phyloP scores from a whole-genome alignment of 1,140 invertebrate genomes.

The Drosophila orosa region DNA sequence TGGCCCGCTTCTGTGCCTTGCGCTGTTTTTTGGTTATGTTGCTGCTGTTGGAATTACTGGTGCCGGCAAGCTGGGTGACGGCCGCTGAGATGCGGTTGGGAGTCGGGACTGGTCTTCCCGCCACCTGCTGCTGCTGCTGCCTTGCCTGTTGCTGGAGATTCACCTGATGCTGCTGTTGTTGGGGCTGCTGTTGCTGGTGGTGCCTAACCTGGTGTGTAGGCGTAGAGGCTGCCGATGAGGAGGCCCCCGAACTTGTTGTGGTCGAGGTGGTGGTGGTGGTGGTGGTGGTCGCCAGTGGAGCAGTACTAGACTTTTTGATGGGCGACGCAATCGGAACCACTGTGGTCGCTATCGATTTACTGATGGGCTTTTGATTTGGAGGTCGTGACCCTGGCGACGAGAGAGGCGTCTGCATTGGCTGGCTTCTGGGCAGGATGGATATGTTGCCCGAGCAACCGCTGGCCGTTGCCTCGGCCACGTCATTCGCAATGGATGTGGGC shows the following conservation, averaged over 20 bases:
- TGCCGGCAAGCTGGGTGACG: constrained; percentile 31
- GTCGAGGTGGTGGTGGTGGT: constrained; percentile 34
- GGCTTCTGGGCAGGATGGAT: constrained; percentile 50
- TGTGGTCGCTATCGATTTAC: constrained; percentile 42
- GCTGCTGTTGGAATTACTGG: constrained; percentile 20
- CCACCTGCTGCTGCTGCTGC: constrained; percentile 11
- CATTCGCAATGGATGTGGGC: constrained; percentile 69
- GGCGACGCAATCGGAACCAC: constrained; percentile 19
- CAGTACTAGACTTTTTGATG: constrained; percentile 5
- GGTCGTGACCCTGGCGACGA: constrained; percentile 17
- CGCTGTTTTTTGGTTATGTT: constrained; percentile 46
- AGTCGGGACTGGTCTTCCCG: not conserved
- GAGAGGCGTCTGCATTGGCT: constrained; percentile 29
- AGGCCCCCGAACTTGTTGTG: constrained; percentile 49
- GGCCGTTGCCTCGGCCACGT: constrained; percentile 62
- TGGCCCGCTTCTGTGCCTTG: constrained; percentile 63
- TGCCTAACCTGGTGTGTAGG: constrained; percentile 55
- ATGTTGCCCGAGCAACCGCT: constrained; percentile 26
- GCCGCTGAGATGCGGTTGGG: constrained; percentile 21
- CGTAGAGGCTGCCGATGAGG: constrained; percentile 67
- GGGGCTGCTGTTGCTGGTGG: constrained; percentile 1
- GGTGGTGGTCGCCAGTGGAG: constrained; percentile 22
- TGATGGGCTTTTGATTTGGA: constrained; percentile 22
- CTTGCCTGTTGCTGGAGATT: constrained; percentile 18
- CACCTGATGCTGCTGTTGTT: constrained; percentile 10